Conservation (phyloP, 2,113 vertebrate species). For the Eidolon helvum region DNA sequence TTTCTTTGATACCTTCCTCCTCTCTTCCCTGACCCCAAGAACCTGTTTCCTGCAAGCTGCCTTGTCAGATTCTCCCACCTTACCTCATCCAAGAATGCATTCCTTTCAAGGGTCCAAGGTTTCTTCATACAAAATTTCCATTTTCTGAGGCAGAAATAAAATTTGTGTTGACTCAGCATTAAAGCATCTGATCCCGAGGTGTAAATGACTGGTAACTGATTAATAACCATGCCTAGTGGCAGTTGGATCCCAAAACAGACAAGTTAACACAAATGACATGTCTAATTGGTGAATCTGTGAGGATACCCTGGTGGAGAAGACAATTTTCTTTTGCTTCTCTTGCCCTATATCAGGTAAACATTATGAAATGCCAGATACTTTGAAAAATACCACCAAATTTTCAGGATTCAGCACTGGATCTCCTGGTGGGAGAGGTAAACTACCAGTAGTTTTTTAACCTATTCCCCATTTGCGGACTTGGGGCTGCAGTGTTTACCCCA, state of each 20-base stretch:
- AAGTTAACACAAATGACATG: background rate
- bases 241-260: background rate
- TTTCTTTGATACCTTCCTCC: background rate
- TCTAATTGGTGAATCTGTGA: constrained; percentile 7
- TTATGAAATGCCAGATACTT: constrained; percentile 13
- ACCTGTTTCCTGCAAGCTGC: background rate
- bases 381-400: background rate
- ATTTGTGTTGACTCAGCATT: constrained; percentile 29
- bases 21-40: constrained; percentile 3
- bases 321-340: background rate
- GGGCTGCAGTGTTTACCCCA: too few relatives aligned
- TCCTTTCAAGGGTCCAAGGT: constrained; percentile 3
- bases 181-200: constrained; percentile 23
- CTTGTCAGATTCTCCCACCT: background rate
- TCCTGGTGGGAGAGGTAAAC: background rate
- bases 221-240: background rate
- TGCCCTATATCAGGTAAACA: constrained; percentile 18
- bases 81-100: constrained; percentile 26
- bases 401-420: constrained; percentile 15
- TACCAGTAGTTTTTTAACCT: background rate
- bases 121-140: constrained; percentile 42
- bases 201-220: background rate
- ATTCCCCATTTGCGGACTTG: too few relatives aligned
- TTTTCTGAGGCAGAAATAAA: constrained; percentile 38
- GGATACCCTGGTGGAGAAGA: background rate